Percentiles rank a stretch among this genome's conserved stretches.
phyloP scores from a whole-genome alignment of 2,888 invertebrate genomes.

The Temnothorax ravouxi region DNA sequence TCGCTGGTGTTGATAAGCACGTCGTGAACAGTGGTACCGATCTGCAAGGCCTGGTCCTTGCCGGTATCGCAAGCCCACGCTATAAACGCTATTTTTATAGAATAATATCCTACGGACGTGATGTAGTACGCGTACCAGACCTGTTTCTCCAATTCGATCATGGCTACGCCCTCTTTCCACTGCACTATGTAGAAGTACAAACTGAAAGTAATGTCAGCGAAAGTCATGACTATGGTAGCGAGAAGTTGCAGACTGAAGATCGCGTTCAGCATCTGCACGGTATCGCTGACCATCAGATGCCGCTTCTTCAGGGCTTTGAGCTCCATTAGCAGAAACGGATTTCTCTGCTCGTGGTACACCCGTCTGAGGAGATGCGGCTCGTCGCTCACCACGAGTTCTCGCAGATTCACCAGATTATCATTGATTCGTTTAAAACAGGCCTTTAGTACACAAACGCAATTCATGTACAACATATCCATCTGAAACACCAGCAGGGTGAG shows the following conservation, averaged over 20 bases:
- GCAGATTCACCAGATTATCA: constrained; percentile 71
- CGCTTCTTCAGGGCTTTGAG: constrained; percentile 75
- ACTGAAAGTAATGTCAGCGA: constrained; percentile 79
- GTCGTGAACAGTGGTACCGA: constrained; percentile 75
- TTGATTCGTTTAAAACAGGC: constrained; percentile 76
- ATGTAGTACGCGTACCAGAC: constrained; percentile 74
- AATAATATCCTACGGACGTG: constrained; percentile 67
- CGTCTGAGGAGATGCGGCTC: constrained; percentile 79
- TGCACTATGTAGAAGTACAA: constrained; percentile 78
- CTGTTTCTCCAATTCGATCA: constrained; percentile 48
- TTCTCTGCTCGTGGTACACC: constrained; percentile 78
- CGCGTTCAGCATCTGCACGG: constrained; percentile 73
- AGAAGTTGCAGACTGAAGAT: constrained; percentile 76
- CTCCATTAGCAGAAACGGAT: constrained; percentile 76
- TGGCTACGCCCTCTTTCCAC: not conserved
- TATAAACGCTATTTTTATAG: constrained; percentile 70
- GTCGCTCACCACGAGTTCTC: constrained; percentile 69
- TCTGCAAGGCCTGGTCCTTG: constrained; percentile 70
- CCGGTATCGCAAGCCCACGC: constrained; percentile 77
- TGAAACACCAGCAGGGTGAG: constrained; percentile 65
- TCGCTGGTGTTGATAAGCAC: constrained; percentile 74
- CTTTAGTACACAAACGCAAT: constrained; percentile 75
- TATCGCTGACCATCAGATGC: constrained; percentile 76
- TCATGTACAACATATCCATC: constrained; percentile 76
- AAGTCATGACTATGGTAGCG: constrained; percentile 73